These are phyloP conservation scores for Poeciliopsis turneri DNA, from an alignment of 2,797 vertebrate genomes.

Conservation along the genomic window DNA sequence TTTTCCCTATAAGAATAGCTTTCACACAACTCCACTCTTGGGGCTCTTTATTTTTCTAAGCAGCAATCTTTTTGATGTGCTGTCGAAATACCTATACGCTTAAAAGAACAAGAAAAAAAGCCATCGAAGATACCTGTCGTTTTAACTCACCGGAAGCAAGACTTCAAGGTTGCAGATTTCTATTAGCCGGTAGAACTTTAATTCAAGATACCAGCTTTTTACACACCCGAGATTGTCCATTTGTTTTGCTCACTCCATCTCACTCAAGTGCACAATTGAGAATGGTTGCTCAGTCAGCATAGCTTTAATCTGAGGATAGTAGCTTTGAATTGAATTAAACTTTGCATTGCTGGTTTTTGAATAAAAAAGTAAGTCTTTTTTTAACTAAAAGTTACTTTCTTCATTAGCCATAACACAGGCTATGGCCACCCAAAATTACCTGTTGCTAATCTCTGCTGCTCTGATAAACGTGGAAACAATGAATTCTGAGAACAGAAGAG, in stretches of 20 bases:
- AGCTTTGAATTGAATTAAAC: not conserved
- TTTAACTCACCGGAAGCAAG: constrained; percentile 24
- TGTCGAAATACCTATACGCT: constrained; percentile 48
- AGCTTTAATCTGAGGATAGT: constrained; percentile 7
- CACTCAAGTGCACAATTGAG: not conserved
- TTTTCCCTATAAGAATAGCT: constrained; percentile 64
- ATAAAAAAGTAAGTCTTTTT: not conserved
- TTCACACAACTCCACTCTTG: constrained; percentile 50
- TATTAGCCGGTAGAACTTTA: constrained; percentile 9
- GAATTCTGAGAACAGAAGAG: constrained; percentile 61
- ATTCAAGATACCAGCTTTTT: constrained; percentile 4
- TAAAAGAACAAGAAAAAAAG: constrained; percentile 19
- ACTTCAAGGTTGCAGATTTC: constrained; percentile 7
- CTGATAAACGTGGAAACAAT: constrained; percentile 75
- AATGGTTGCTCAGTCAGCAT: not conserved
- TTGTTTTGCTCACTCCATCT: constrained; percentile 4
- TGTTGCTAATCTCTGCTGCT: constrained; percentile 63
- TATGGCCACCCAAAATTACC: constrained; percentile 45
- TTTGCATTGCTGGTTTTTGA: not conserved
- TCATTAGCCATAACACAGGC: constrained; percentile 8
- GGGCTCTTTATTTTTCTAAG: constrained; percentile 63
- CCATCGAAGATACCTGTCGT: constrained; percentile 44
- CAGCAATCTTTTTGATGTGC: constrained; percentile 57
- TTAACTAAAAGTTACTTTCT: not conserved
- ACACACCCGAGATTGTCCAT: not conserved